Evolutionary conservation across 2,113 vertebrate genomes (phyloP), one percentile per base, ranked within the genome.

Genomic region (Microtus pennsylvanicus): DNA sequence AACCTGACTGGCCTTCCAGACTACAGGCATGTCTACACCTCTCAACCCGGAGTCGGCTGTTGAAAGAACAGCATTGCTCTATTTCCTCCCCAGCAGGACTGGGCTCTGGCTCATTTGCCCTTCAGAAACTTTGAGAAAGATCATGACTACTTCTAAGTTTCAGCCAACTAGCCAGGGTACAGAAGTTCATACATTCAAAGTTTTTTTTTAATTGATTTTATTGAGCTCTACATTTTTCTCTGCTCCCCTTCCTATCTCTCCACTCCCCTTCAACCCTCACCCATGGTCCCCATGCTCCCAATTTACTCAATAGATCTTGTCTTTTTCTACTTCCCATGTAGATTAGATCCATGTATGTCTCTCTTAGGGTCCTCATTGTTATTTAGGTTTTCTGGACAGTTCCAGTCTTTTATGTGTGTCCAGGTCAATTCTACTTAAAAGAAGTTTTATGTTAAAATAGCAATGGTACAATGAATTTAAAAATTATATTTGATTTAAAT

Each of bases 401-500:
- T 17, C 55, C 17, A 58, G 55, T 58, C 19, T 58, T 58, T 58
- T 58, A 33, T 94, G 45, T 35, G 5, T 42, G 35, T 81, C 22
- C 78, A 83, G 19, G 21, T 38, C 45, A 95, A 95, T 45, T 94
- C 77, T 78, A 91, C 28, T 93, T 88, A 63, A 94, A 72, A 83
- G 17, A 82, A 93, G 38, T 6, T 75, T 82, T 87, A 90, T 58
- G 78, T 87, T 97, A n/a, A 95, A 93, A 26, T 77, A 90, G 83
- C 83, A 80, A 76, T 55, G 85, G 10, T 87, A 81, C 75, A 90
- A 81, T 76, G 19, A 96, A 94, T 74, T 94, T 90, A 80, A 45
- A 96, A 85, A 74, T 74, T 55, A 96, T 78, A 17, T 70, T 82
- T 80, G n/a, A 95, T 35, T 96, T 94, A 89, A 22, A 90, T 87